Evolutionary conservation across 2,888 invertebrate species (phyloP), one percentile per base, ranked within the genome.

Genomic region (Graphium colonna): DNA sequence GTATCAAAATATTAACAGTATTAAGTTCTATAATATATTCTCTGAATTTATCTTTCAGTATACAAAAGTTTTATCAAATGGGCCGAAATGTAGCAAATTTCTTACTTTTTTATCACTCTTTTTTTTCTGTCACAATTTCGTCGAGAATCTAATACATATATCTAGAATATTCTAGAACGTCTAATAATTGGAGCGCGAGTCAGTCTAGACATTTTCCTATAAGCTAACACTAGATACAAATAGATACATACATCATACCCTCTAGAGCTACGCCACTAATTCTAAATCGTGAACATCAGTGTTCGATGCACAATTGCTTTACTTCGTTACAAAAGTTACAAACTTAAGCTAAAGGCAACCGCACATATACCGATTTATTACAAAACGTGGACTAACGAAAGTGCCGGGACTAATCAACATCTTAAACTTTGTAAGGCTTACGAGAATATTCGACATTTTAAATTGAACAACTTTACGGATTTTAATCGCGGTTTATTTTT

Each of bases 141-240:
- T 82, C 77, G 75, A 80, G 81, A 83, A 79, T 77, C 82, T 84
- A 83, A 60, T 64, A 60, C 61, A 59, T 61, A 56, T 55, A 60
- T 58, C 53, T 58, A 62, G 62, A 80, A 82, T 84, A 57, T 60
- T 44, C 52, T 52, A 60, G 56, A 50, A 54, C n/a, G n/a, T n/a
- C 5, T 56, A 38, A 46, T 65, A 67, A 77, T 80, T 83, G 84
- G 82, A 82, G 81, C 80, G 76, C 81, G 77, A 77, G 78, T 88
- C 88, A 88, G 88, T 88, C 88, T 87, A 88, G 77, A 82, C 77
- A 76, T 82, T 74, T 70, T 79, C 78, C 81, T 85, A 86, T 79
- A 84, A 69, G 63, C 68, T 71, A 67, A 64, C 52, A 60, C 58
- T 62, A 66, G 60, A 65, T 57, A 56, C 55, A 57, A 10, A 33